These are phyloP conservation scores for Epizoanthus illoricatus DNA, from an alignment of 92 coral and sea anemone genomes.

Conservation along the genomic window DNA sequence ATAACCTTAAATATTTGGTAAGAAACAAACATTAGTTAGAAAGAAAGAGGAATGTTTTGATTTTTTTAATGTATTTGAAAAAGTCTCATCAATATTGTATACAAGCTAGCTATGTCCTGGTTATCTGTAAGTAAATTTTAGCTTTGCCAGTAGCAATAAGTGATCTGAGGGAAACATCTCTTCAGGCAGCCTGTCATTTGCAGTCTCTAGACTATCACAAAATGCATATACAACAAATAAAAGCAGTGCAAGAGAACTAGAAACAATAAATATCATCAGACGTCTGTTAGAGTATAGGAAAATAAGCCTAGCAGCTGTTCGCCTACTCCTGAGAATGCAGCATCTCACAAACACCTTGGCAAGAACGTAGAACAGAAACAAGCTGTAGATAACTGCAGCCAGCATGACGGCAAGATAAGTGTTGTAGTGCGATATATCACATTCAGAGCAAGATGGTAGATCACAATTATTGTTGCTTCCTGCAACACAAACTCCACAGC, in stretches of 20 bases:
- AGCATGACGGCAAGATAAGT: constrained; percentile 21
- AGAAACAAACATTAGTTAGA: no score
- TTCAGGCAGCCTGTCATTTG: constrained; percentile 69
- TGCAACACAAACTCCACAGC: constrained; percentile 93
- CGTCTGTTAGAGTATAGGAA: constrained; percentile 61
- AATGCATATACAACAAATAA: constrained; percentile 60
- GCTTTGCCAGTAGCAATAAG: constrained; percentile 67
- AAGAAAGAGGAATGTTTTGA: no score
- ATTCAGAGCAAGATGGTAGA: constrained; percentile 78
- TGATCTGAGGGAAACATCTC: constrained; percentile 98
- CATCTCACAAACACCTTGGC: constrained; percentile 43
- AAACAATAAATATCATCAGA: constrained; percentile 37
- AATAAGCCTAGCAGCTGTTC: constrained; percentile 45
- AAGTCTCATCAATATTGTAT: no score
- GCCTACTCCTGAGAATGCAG: constrained; percentile 45
- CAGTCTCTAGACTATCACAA: constrained; percentile 72
- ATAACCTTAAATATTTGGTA: no score
- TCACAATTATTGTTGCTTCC: constrained; percentile 86
- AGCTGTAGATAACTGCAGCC: constrained; percentile 12
- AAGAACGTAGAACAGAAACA: constrained; percentile 52
- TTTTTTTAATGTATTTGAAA: no score
- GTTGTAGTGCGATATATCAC: constrained; percentile 78
- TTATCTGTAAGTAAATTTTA: constrained; percentile 55
- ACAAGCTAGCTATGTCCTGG: no score
- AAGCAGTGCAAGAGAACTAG: constrained; percentile 48